Percentiles rank a stretch among this genome's conserved stretches.
phyloP scores from a whole-genome alignment of 2,888 invertebrate species.

The Cantharis flavilabris region DNA sequence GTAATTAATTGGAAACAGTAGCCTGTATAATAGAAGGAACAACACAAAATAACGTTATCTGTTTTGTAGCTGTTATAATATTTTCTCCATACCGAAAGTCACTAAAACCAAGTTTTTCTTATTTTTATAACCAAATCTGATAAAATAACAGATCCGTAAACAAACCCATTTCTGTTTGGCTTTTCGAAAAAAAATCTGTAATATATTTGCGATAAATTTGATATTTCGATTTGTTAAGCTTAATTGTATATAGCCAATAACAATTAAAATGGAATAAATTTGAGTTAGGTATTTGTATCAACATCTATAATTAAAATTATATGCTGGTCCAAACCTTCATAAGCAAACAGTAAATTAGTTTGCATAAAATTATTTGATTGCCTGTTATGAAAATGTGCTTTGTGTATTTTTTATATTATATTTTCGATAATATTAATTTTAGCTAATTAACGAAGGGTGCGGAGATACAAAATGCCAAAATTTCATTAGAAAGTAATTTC shows the following conservation, averaged over 20 bases:
- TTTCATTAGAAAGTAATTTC: background rate
- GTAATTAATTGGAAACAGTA: background rate
- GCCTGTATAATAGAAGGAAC: background rate
- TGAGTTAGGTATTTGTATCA: background rate
- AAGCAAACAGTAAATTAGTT: background rate
- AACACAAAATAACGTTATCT: background rate
- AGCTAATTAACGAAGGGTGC: background rate
- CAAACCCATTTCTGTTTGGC: background rate
- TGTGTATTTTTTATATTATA: too few species aligned
- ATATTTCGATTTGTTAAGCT: background rate
- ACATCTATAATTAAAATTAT: too few species aligned
- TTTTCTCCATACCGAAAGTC: background rate
- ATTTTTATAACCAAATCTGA: background rate
- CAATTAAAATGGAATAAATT: background rate
- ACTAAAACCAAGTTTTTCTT: background rate
- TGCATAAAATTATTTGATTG: background rate
- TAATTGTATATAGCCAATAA: background rate
- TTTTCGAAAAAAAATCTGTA: too few species aligned
- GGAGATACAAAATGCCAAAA: background rate
- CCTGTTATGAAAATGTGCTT: background rate
- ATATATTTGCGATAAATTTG: background rate
- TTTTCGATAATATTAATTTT: too few species aligned
- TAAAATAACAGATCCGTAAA: background rate
- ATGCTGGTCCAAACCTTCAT: background rate
- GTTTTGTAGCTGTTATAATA: background rate